Base-by-base conservation (phyloP, 2,888 invertebrate genomes). In the Adela reaumurella region DNA sequence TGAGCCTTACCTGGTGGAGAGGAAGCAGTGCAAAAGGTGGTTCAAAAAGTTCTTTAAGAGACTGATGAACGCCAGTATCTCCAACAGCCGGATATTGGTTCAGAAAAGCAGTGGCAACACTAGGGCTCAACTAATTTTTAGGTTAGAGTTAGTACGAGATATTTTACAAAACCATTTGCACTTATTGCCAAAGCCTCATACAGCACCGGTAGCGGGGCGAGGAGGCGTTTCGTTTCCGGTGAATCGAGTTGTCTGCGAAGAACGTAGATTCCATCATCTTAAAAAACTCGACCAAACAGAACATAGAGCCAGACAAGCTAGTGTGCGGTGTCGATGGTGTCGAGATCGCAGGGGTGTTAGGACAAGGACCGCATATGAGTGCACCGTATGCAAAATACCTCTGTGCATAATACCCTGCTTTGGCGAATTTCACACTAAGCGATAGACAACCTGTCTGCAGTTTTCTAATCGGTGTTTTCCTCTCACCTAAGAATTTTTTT, bases 31-130 rank as follows among this genome's bases (percentile, higher is more conserved):
- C 29, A 6, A 11, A 17, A 52, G 54, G 35, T 57, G 54, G 53
- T 46, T 50, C 46, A 54, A 50, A 48, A 56, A 57, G 45, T 47
- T 57, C 16, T 50, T 52, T 14, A 50, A 52, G 45, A 43, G 50
- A 11, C 43, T 52, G 8, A 20, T 52, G 11, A 52, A 52, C 46
- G 45, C 47, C 1, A 45, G 43, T 18, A 50, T 52, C 19, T 28
- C 44, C 11, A 52, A 52, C 35, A 14, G 35, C n/a, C 6, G n/a
- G n/a, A 35, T 14, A 14, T 11, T 35, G 3, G 35, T 35, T 8
- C 11, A 35, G 14, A 8, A 35, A 14, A 14, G 11, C 11, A 11
- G 3, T 14, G 35, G 6, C 14, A 8, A 14, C 11, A 3, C 8
- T 14, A 8, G 3, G 6, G 3, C 14, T 35, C 4, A 14, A 14